Evolutionary conservation across 2,888 invertebrate genomes (phyloP), one percentile per base, ranked within the genome.

Genomic region (Rhingia campestris): DNA sequence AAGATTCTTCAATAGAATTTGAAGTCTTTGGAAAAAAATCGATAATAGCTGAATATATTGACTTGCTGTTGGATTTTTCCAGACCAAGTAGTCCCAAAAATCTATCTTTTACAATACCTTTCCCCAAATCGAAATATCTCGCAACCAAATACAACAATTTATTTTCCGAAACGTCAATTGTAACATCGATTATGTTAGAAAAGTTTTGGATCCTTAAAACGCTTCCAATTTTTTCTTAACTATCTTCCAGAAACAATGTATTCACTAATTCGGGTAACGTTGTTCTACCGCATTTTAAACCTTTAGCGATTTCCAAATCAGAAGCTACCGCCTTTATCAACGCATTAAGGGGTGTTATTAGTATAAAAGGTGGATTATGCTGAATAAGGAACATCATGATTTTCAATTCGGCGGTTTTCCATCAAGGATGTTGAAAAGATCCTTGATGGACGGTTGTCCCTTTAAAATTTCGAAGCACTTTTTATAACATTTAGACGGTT

Each of bases 1-100:
- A 43, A 88, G 64, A 76, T 88, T 88, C 45, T 76, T 41, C 10
- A 84, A 39, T 14, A 72, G 74, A 43, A 86, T 53, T 6, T 67
- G 32, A 33, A 49, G 9, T 12, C 45, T 12, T 35, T 66, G 14
- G 22, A 84, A 82, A n/a, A 56, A 79, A 74, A 35, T 43, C 37
- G 0, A 45, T 32, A 33, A 86, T 66, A 0, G n/a, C 37, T 4
- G 39, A 35, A 47, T 63, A 81, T 12, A 86, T 77, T 2, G 73
- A 7, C 7, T 51, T 14, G 49, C 43, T 45, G 39, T 81, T 64
- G 56, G 47, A 64, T n/a, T n/a, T n/a, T n/a, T n/a, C n/a, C n/a
- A n/a, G n/a, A n/a, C n/a, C n/a, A n/a, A n/a, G n/a, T n/a, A 33
- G 79, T 5, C 5, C 51, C 1, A 79, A 45, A 56, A 86, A 77